phyloP scores from a whole-genome alignment of 2,113 vertebrate genomes.

The Coptodon rendalli region DNA sequence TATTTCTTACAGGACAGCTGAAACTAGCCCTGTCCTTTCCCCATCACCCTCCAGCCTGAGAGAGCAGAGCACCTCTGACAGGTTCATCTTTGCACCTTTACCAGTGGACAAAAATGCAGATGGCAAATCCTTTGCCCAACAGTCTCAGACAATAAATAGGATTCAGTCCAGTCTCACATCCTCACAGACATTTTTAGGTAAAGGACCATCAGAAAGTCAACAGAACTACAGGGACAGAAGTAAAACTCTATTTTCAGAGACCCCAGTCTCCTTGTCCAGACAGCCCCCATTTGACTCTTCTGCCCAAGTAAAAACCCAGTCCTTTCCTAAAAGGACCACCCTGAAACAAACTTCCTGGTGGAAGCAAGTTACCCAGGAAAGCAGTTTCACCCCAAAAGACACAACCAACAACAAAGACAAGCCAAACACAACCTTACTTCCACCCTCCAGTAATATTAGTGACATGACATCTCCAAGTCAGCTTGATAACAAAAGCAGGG shows the following conservation, averaged over 20 bases:
- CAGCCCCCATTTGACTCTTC: neutral
- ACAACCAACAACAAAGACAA: neutral
- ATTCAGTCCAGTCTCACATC: neutral
- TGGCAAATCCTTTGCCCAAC: conserved; percentile 2
- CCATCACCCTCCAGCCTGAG: neutral
- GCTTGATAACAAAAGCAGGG: conserved; percentile 8
- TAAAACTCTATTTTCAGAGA: neutral
- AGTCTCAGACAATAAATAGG: neutral
- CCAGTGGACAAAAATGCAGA: neutral
- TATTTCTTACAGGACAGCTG: neutral
- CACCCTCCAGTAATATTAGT: neutral
- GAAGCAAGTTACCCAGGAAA: conserved; percentile 43
- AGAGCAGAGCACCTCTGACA: neutral
- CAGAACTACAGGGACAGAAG: neutral
- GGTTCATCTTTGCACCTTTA: neutral
- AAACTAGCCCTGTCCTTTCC: neutral
- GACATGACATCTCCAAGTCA: neutral
- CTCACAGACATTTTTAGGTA: conserved; percentile 1
- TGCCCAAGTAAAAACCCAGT: neutral
- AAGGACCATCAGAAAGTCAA: neutral
- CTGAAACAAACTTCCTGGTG: conserved; percentile 44
- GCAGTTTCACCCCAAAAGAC: neutral
- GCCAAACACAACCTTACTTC: neutral
- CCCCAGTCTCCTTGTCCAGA: neutral
- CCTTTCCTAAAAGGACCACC: conserved; percentile 28